Evolutionary conservation across 2,888 invertebrate genomes (phyloP), one percentile per base, ranked within the genome.

Genomic region (Tricholauxania praeusta): DNA sequence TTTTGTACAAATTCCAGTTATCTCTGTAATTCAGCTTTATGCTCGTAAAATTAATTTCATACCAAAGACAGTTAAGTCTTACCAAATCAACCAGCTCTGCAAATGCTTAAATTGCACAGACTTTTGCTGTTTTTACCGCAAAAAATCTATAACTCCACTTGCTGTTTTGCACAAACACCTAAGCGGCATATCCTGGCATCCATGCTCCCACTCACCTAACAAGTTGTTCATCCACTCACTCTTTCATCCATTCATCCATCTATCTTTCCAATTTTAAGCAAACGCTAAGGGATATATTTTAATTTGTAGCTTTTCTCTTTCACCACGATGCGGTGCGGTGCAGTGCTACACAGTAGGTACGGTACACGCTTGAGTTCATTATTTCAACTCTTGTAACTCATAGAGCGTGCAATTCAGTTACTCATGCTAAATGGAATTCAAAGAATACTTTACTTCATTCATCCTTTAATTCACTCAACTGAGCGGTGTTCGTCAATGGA

Each of bases 251-350:
- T 32, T 53, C 39, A 12, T n/a, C 53, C 67, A 15, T 22, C 51
- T 22, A 19, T 64, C 39, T 39, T 39, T 39, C 39, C 39, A 39
- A 39, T 39, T 39, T 39, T 10, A 39, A 39, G 39, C 39, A 39
- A 39, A 39, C 39, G 39, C 39, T 39, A 10, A 32, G 48, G 68
- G 68, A 68, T 59, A 57, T 32, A 28, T 59, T 68, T 68, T 68
- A 68, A 68, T 68, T 68, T 68, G 68, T 59, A 57, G 49, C 64
- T 49, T 49, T 49, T 68, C 14, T 59, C 53, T 39, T 66, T 66
- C 32, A 32, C 32, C 39, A 14, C 32, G 53, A 32, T 53, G 39
- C 53, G 39, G 53, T 19, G 2, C 32, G 28, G 32, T 12, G 2
- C 32, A n/a, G 32, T 12, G 52, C 65, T 28, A 28, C 28, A 28